Evolutionary conservation across 1,140 invertebrate species (phyloP).

Genomic region (Sinonovacula constricta): DNA sequence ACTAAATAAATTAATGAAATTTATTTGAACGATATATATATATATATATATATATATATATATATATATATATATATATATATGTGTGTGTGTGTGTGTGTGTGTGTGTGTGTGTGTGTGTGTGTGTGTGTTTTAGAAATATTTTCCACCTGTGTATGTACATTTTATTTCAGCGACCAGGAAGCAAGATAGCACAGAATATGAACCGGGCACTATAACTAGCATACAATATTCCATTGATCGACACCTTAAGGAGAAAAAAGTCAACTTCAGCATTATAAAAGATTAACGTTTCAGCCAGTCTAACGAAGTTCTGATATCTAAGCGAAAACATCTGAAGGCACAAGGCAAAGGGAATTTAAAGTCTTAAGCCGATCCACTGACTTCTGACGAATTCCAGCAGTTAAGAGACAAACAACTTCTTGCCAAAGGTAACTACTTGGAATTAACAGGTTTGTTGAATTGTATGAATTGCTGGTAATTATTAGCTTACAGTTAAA

Average conservation of each 20-base stretch:
- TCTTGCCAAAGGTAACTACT: conserved; percentile 25
- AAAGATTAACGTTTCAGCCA: conserved; percentile 33
- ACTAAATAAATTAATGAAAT: no score
- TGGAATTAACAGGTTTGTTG: no score
- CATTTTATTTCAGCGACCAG: conserved; percentile 14
- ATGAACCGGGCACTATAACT: conserved; percentile 23
- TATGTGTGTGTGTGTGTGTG: no score
- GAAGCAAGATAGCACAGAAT: conserved; percentile 19
- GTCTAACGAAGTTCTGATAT: conserved; percentile 24
- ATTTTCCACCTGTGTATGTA: conserved; percentile 17
- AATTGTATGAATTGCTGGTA: conserved; percentile 21
- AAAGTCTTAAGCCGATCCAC: conserved; percentile 28
- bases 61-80: no score
- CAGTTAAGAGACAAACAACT: conserved; percentile 27
- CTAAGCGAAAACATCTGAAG: conserved; percentile 33
- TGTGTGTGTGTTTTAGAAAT: no score
- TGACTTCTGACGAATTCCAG: conserved; percentile 19
- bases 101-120: no score
- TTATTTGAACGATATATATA: no score
- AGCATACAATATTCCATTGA: conserved; percentile 42
- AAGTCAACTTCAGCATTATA: conserved; percentile 27
- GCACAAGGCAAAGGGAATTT: conserved; percentile 30
- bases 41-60: no score
- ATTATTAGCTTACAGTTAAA: conserved; percentile 22
- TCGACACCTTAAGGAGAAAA: conserved; percentile 25